Percentiles rank a stretch among this genome's conserved stretches.
phyloP scores from a whole-genome alignment of 2,888 invertebrate genomes.

The Noctua janthina region DNA sequence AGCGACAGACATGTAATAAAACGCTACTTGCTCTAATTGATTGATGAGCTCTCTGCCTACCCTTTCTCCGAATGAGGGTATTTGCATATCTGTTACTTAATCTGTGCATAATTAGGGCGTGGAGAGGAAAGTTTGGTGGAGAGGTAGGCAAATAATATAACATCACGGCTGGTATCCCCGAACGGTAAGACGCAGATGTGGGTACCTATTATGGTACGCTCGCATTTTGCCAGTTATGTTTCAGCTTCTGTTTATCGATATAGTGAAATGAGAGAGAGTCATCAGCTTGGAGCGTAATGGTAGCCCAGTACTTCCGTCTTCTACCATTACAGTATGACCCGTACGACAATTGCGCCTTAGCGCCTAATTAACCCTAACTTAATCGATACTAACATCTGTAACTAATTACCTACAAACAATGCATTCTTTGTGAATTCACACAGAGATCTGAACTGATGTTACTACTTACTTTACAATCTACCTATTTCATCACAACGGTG shows the following conservation, averaged over 20 bases:
- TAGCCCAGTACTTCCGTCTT: not conserved
- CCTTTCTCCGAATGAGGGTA: slow-evolving; percentile 31
- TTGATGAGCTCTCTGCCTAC: slow-evolving; percentile 66
- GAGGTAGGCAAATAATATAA: slow-evolving; percentile 3
- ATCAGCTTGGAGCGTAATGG: not conserved
- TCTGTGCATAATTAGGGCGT: slow-evolving; percentile 40
- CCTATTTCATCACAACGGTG: no score
- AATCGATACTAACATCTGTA: not conserved
- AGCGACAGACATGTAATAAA: slow-evolving; percentile 66
- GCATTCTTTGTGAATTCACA: not conserved
- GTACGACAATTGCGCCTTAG: not conserved
- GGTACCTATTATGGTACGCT: not conserved
- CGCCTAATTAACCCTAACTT: not conserved
- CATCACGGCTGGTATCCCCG: not conserved
- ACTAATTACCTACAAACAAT: no score
- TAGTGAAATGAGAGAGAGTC: not conserved
- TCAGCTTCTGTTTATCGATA: not conserved
- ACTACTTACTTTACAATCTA: no score
- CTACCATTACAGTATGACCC: not conserved
- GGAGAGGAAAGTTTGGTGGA: slow-evolving; percentile 19
- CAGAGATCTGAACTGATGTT: not conserved
- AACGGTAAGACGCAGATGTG: not conserved
- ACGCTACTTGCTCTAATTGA: slow-evolving; percentile 75
- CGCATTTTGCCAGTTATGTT: not conserved
- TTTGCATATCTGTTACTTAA: slow-evolving; percentile 56